Percentiles rank a stretch among this genome's conserved stretches.
Evolutionary conservation across 2,888 invertebrate genomes (phyloP).

Genomic region (Notocelia uddmanniana): DNA sequence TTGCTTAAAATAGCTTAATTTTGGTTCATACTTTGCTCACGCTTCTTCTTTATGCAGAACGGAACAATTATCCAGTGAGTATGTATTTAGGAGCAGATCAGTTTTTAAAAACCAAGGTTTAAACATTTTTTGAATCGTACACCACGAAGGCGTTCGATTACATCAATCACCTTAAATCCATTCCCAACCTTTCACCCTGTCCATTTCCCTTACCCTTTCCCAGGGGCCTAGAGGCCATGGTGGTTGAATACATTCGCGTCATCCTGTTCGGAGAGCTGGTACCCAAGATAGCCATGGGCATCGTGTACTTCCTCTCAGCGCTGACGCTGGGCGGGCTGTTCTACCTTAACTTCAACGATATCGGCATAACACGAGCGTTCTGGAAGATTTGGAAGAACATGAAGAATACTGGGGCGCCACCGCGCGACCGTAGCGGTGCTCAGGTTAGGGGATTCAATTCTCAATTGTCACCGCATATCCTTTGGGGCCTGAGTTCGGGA

Average conservation of each 20-base stretch:
- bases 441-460: slow-evolving; percentile 18
- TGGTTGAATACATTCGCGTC: slow-evolving; percentile 91
- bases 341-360: slow-evolving; percentile 91
- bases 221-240: slow-evolving; percentile 94
- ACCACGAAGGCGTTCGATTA: too few species aligned
- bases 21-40: too few species aligned
- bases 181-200: not conserved
- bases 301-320: slow-evolving; percentile 88
- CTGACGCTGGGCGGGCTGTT: slow-evolving; percentile 90
- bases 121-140: too few species aligned
- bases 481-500: too few species aligned
- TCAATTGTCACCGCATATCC: too few species aligned
- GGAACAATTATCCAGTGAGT: too few species aligned
- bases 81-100: not conserved
- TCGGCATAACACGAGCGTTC: slow-evolving; percentile 89
- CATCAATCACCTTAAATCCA: not conserved
- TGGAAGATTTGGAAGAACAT: slow-evolving; percentile 89
- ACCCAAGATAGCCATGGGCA: slow-evolving; percentile 88
- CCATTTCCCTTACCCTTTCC: slow-evolving; percentile 40
- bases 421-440: not conserved
- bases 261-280: slow-evolving; percentile 89
- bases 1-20: not conserved
- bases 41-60: too few species aligned
- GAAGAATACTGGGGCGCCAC: slow-evolving; percentile 57
- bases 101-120: too few species aligned